These are phyloP conservation scores for Clitarchus hookeri DNA, from an alignment of 2,888 invertebrate species.

Conservation along the genomic window DNA sequence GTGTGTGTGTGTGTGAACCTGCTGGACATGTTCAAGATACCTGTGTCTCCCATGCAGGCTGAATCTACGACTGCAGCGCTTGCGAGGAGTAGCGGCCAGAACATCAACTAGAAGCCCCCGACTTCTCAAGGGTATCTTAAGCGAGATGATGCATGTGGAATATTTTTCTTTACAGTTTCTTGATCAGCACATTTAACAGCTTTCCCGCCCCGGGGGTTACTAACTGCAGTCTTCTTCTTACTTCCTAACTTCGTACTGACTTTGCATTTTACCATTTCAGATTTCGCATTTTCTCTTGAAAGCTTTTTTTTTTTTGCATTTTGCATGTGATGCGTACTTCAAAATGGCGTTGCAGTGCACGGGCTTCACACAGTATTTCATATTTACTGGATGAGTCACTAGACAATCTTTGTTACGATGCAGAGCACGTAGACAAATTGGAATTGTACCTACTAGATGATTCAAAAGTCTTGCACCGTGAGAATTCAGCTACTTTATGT, in stretches of 20 bases:
- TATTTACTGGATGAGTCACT: background rate
- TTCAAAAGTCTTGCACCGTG: background rate
- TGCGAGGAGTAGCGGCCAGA: background rate
- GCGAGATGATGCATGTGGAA: background rate
- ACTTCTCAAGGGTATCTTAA: background rate
- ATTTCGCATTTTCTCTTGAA: background rate
- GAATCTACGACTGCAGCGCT: background rate
- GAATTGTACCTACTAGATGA: background rate
- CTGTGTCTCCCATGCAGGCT: background rate
- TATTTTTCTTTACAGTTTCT: background rate
- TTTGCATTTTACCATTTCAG: background rate
- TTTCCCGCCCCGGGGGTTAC: background rate
- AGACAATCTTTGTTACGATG: background rate
- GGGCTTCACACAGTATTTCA: conserved; percentile 14
- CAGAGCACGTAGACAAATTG: background rate
- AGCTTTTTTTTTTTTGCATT: background rate
- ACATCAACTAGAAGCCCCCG: background rate
- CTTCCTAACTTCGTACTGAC: background rate
- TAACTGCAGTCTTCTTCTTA: background rate
- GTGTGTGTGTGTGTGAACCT: background rate
- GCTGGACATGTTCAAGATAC: background rate
- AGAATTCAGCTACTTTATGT: background rate
- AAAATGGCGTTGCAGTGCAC: background rate
- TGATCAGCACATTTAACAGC: background rate
- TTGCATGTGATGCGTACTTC: background rate